Conservation (phyloP, 2,113 vertebrate genomes). For the Gopherus flavomarginatus region DNA sequence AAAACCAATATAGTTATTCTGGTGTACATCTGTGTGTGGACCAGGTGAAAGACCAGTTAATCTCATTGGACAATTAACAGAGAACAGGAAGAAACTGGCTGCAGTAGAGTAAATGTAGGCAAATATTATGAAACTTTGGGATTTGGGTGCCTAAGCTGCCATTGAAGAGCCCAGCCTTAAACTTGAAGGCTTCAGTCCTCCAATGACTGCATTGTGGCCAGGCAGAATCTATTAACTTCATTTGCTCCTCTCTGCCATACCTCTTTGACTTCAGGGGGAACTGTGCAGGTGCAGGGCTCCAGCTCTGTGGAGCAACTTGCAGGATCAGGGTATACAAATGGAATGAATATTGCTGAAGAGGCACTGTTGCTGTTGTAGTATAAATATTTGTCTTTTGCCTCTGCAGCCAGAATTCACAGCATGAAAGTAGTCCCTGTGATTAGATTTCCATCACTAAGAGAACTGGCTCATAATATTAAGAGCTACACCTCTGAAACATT, state of each 20-base stretch:
- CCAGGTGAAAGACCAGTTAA: not conserved
- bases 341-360: slow-evolving; percentile 38
- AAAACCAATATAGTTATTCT: not conserved
- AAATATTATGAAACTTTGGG: not conserved
- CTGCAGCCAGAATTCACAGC: slow-evolving; percentile 44
- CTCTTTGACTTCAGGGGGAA: not conserved
- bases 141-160: not conserved
- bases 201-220: not conserved
- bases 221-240: not conserved
- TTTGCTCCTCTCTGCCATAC: not conserved
- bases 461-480: not conserved
- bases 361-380: slow-evolving; percentile 23
- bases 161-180: not conserved
- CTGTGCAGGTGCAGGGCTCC: not conserved
- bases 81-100: not conserved
- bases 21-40: not conserved
- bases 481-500: not conserved
- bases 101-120: not conserved
- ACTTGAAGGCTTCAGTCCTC: not conserved
- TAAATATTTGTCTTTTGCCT: slow-evolving; percentile 17
- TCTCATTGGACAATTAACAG: not conserved
- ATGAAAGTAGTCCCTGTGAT: slow-evolving; percentile 44
- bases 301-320: not conserved
- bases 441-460: not conserved
- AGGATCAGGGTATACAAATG: slow-evolving; percentile 35